Base-by-base conservation (phyloP, 2,797 vertebrate species). In the Spondyliosoma cantharus region DNA sequence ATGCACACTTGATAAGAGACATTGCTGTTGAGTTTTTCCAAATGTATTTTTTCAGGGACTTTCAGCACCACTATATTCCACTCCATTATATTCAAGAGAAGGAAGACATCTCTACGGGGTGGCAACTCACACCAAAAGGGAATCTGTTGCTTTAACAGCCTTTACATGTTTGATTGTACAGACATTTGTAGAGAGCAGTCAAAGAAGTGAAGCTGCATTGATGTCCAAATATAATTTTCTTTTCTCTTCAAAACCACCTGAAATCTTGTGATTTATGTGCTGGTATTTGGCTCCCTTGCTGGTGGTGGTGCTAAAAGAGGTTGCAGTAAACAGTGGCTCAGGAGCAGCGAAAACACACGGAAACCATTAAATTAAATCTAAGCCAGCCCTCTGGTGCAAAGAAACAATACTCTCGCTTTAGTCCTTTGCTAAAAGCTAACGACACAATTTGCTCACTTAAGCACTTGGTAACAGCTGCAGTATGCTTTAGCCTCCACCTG, bases 331-430 rank as follows among this genome's bases (percentile, higher is more conserved):
- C 80, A 69, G 89, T 84, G 84, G 80, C 89, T 78, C 68, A 24
- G 84, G 80, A 67, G 84, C 72, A 84, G 87, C 79, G 43, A 73
- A 37, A 88, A 76, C 91, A 91, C 80, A 54, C 13, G 77, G 87
- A 89, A 91, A 85, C 83, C 77, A 89, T 93, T 87, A 87, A 80
- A 80, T 46, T 68, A 88, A 91, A 91, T 89, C 61, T 63, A 82
- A 86, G 66, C 83, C 86, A 87, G 90, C 14, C 53, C 43, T 69
- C 43, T 0, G 17, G 64, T 74, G 80, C 78, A 78, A 56, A 80
- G 57, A 53, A 85, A 84, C 75, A 83, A 88, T 78, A 17, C 68
- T 61, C 68, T 64, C 72, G 63, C 66, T 76, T 42, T 76, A 64
- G 63, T 29, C 14, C 3, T 37, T 54, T 0, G 3, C 48, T 84